phyloP scores from a whole-genome alignment of 2,113 vertebrate species.

The Narcine bancroftii region DNA sequence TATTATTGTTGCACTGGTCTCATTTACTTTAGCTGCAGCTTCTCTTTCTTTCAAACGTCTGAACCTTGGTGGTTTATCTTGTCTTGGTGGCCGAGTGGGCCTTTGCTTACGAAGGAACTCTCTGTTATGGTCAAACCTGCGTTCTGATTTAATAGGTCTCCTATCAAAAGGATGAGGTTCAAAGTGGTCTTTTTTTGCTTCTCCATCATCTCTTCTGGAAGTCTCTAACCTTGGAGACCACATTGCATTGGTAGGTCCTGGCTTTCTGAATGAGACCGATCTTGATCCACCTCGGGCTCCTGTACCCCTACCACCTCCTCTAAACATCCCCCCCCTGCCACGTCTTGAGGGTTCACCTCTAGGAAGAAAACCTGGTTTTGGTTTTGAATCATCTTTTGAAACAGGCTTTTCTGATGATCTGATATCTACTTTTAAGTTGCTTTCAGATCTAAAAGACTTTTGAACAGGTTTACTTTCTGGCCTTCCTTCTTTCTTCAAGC shows the following conservation, averaged over 20 bases:
- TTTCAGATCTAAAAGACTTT: conserved; percentile 62
- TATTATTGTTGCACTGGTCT: conserved; percentile 45
- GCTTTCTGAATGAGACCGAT: conserved; percentile 68
- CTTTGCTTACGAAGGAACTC: conserved; percentile 84
- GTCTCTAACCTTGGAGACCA: conserved; percentile 87
- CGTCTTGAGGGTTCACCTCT: conserved; percentile 87
- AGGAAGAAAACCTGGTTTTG: conserved; percentile 85
- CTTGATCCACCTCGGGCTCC: conserved; percentile 62
- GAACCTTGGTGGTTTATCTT: conserved; percentile 93
- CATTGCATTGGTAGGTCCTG: conserved; percentile 71
- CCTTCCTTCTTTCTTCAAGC: conserved; percentile 61
- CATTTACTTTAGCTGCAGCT: conserved; percentile 59
- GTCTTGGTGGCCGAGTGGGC: conserved; percentile 84
- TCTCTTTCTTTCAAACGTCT: conserved; percentile 51
- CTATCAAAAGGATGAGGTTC: conserved; percentile 58
- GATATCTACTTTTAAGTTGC: conserved; percentile 52
- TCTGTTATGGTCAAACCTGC: conserved; percentile 73
- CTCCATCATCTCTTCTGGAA: conserved; percentile 57
- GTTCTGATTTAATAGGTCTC: conserved; percentile 74
- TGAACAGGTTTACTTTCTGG: conserved; percentile 55
- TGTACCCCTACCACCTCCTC: conserved; percentile 66
- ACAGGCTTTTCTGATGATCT: conserved; percentile 57
- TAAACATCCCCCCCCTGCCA: conserved; percentile 81
- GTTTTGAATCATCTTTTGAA: conserved; percentile 64
- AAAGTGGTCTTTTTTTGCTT: conserved; percentile 60